Percentiles rank a stretch among this genome's conserved stretches.
These are phyloP conservation scores for Drosophila borborema DNA, from an alignment of 2,888 invertebrate species.

Conservation along the genomic window DNA sequence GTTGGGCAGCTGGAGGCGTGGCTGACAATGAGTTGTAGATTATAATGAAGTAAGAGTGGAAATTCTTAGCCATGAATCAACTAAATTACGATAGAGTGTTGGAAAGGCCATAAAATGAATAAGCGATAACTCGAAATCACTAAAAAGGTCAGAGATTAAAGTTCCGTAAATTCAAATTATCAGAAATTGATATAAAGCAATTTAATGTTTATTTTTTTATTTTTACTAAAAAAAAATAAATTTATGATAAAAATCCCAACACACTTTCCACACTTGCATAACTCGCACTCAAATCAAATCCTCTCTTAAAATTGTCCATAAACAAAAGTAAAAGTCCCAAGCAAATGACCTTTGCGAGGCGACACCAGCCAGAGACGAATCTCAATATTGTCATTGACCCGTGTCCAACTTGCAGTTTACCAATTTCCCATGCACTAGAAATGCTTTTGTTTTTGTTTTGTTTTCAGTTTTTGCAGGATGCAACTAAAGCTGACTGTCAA, in stretches of 20 bases:
- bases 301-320: neutral
- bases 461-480: conserved; percentile 13
- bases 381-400: conserved; percentile 47
- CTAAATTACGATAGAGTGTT: conserved; percentile 39
- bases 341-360: conserved; percentile 41
- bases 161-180: neutral
- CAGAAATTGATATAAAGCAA: neutral
- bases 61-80: conserved; percentile 37
- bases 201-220: neutral
- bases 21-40: conserved; percentile 39
- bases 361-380: conserved; percentile 27
- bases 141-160: neutral
- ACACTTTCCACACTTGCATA: conserved; percentile 5
- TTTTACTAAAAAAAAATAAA: neutral
- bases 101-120: conserved; percentile 3
- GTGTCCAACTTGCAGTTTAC: conserved; percentile 53
- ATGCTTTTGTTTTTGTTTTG: conserved; percentile 23
- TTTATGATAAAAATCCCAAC: neutral
- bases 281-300: conserved; percentile 1
- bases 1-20: conserved; percentile 8
- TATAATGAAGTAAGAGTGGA: conserved; percentile 6
- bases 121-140: neutral
- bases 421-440: conserved; percentile 57
- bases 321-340: conserved; percentile 52
- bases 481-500: conserved; percentile 43